Conservation (phyloP, 1,140 invertebrate species). For the Atta cephalotes region DNA sequence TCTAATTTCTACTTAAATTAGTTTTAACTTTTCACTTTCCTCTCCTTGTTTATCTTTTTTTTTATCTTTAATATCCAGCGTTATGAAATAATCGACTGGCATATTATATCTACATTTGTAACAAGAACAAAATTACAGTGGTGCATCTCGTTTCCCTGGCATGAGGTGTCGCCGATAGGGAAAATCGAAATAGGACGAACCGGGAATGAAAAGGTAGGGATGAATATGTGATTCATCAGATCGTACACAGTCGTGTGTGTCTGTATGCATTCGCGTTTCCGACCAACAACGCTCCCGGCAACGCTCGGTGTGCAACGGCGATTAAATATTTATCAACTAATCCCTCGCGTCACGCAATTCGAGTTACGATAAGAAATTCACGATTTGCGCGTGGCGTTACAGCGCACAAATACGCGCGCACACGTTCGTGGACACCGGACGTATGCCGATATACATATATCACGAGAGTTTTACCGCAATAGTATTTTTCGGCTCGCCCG, state of each 20-base stretch:
- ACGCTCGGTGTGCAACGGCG: conserved; percentile 9
- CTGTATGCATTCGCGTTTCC: conserved; percentile 16
- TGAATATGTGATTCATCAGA: conserved; percentile 58
- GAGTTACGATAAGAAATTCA: conserved; percentile 60
- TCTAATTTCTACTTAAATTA: conserved; percentile 83
- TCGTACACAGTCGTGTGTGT: conserved; percentile 13
- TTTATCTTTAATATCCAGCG: background rate
- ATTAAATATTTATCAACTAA: conserved; percentile 60
- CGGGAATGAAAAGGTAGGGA: background rate
- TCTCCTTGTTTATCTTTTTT: background rate
- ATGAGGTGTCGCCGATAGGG: background rate
- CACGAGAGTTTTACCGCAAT: conserved; percentile 44
- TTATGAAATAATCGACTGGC: background rate
- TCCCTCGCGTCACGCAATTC: conserved; percentile 56
- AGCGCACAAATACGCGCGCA: background rate
- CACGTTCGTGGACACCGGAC: background rate
- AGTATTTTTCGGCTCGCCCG: conserved; percentile 49
- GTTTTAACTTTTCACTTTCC: conserved; percentile 48
- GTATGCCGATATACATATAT: conserved; percentile 33
- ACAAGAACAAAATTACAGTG: conserved; percentile 34
- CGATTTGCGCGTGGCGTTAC: conserved; percentile 50
- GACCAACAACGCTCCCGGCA: conserved; percentile 12
- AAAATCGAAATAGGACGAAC: background rate
- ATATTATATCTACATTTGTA: background rate
- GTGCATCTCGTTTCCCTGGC: conserved; percentile 15